phyloP scores from a whole-genome alignment of 2,888 invertebrate species.

The Kuschelorhynchus macadamiae region DNA sequence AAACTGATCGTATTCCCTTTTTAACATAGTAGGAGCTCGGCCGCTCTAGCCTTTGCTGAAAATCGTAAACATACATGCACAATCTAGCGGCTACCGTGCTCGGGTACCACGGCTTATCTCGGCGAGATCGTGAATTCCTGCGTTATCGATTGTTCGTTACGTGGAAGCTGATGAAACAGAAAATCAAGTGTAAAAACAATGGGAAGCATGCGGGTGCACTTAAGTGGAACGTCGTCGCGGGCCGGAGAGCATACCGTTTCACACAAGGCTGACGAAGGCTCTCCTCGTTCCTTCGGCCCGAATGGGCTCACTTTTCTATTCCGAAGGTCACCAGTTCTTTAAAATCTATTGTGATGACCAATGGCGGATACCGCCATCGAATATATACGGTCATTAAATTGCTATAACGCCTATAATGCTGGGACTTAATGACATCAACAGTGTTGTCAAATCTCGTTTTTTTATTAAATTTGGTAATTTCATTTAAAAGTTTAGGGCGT shows the following conservation, averaged over 20 bases:
- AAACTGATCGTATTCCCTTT: too few species aligned
- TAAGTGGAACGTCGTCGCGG: slow-evolving; percentile 45
- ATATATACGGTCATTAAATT: too few species aligned
- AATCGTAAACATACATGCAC: slow-evolving; percentile 64
- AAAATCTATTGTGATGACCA: too few species aligned
- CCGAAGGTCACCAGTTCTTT: too few species aligned
- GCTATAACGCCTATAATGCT: too few species aligned
- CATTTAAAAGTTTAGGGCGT: too few species aligned
- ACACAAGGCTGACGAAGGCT: slow-evolving; percentile 26
- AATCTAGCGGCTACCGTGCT: slow-evolving; percentile 61
- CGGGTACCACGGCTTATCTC: slow-evolving; percentile 34
- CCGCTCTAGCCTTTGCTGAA: slow-evolving; percentile 58
- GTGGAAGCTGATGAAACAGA: slow-evolving; percentile 49
- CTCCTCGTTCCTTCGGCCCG: too few species aligned
- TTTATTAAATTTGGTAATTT: too few species aligned
- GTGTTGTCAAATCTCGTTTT: too few species aligned
- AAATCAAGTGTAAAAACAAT: slow-evolving; percentile 51
- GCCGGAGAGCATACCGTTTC: slow-evolving; percentile 43
- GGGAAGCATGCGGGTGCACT: slow-evolving; percentile 49
- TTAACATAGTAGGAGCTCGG: not conserved
- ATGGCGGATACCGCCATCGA: too few species aligned
- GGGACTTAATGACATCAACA: too few species aligned
- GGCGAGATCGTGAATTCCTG: slow-evolving; percentile 62
- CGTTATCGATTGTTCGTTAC: slow-evolving; percentile 59
- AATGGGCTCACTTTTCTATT: too few species aligned